Evolutionary conservation across 2,888 invertebrate species (phyloP).

Genomic region (Microctonus brassicae): DNA sequence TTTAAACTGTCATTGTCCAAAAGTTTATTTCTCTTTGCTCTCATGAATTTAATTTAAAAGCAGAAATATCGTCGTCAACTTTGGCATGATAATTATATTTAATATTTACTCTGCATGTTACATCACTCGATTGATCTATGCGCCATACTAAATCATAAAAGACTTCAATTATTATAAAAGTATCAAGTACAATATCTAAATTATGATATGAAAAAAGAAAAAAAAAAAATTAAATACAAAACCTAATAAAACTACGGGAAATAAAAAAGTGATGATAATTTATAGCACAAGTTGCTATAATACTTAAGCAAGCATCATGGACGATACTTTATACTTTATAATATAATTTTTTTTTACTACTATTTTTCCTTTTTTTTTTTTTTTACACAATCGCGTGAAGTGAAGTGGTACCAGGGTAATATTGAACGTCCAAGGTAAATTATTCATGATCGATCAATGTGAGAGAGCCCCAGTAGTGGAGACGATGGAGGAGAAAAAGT

Average conservation of each 20-base stretch:
- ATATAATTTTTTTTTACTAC: background rate
- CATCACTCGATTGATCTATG: slow-evolving; percentile 18
- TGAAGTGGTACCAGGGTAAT: background rate
- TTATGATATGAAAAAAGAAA: background rate
- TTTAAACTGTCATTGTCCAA: background rate
- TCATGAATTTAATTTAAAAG: slow-evolving; percentile 1
- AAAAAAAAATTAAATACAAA: background rate
- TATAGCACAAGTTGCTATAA: background rate
- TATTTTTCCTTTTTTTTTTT: background rate
- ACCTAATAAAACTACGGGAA: background rate
- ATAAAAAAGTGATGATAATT: background rate
- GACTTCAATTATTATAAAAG: background rate
- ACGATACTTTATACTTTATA: background rate
- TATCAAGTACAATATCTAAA: background rate
- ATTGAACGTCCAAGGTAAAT: background rate
- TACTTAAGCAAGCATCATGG: background rate
- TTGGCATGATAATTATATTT: slow-evolving; percentile 11
- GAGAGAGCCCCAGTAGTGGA: background rate
- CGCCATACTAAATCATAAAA: background rate
- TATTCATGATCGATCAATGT: slow-evolving; percentile 5
- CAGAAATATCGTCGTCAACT: background rate
- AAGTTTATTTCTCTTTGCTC: background rate
- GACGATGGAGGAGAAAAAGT: background rate
- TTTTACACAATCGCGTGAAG: background rate
- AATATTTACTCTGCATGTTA: slow-evolving; percentile 16